Evolutionary conservation across 2,888 invertebrate genomes (phyloP).

Genomic region (Drosophila testacea): DNA sequence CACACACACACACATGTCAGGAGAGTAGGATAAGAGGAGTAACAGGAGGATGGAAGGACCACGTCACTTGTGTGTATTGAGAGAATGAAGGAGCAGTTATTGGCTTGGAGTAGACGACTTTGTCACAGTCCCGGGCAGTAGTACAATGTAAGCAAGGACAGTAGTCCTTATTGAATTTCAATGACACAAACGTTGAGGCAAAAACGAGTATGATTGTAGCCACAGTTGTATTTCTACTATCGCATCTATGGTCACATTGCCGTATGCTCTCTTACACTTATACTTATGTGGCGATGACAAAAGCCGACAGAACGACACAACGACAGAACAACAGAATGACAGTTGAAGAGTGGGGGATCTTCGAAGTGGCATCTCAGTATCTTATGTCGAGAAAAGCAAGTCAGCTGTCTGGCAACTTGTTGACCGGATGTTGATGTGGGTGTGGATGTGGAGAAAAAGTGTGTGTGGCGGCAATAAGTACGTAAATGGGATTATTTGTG

Average conservation of each 20-base stretch:
- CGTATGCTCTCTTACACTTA: constrained; percentile 46
- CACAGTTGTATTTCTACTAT: constrained; percentile 33
- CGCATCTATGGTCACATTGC: constrained; percentile 22
- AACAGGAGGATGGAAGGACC: constrained; percentile 11
- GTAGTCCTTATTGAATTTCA: constrained; percentile 77
- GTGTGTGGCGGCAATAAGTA: constrained; percentile 72
- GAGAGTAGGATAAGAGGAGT: background rate
- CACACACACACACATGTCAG: constrained; percentile 37
- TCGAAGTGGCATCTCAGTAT: constrained; percentile 15
- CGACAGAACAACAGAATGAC: background rate
- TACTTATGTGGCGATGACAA: constrained; percentile 66
- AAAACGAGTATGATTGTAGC: constrained; percentile 19
- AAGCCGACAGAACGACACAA: constrained; percentile 35
- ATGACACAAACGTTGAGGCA: constrained; percentile 52
- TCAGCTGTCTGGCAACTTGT: constrained; percentile 62
- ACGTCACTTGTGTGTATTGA: constrained; percentile 45
- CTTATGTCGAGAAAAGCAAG: constrained; percentile 38
- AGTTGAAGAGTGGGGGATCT: background rate
- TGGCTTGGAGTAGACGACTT: constrained; percentile 59
- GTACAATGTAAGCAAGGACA: constrained; percentile 56
- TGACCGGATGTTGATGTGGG: constrained; percentile 76
- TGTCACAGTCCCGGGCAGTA: constrained; percentile 46
- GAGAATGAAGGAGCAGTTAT: constrained; percentile 65
- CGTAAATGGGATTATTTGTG: constrained; percentile 75
- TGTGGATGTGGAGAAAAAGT: constrained; percentile 49